Evolutionary conservation across 2,797 vertebrate species (phyloP).

Genomic region (Trematomus bernacchii): DNA sequence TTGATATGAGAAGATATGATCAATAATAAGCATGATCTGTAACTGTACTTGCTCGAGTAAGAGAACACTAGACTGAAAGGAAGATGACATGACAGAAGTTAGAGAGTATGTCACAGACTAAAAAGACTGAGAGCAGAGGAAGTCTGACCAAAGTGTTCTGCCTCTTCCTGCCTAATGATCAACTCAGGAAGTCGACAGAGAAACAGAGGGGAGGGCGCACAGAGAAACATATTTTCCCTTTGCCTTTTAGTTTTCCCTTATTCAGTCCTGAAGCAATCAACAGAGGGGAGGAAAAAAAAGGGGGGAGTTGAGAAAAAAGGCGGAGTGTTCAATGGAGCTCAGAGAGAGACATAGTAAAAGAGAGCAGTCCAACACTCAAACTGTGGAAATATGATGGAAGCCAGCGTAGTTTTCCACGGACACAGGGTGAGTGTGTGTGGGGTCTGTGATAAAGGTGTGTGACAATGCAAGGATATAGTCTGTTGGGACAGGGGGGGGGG

Average conservation of each 20-base stretch:
- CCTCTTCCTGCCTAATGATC: conserved; percentile 70
- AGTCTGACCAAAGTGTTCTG: conserved; percentile 56
- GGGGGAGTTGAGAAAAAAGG: conserved; percentile 55
- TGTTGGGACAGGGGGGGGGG: background rate
- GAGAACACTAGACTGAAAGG: background rate
- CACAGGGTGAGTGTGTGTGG: conserved; percentile 65
- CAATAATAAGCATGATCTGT: background rate
- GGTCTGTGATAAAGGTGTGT: background rate
- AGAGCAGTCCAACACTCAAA: conserved; percentile 32
- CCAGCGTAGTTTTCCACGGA: conserved; percentile 58
- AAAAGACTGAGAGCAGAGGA: conserved; percentile 44
- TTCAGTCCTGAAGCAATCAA: conserved; percentile 57
- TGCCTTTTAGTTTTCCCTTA: conserved; percentile 67
- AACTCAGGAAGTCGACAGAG: conserved; percentile 72
- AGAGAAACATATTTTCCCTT: conserved; percentile 56
- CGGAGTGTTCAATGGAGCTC: conserved; percentile 63
- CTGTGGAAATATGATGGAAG: conserved; percentile 72
- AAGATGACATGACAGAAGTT: background rate
- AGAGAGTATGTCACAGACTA: conserved; percentile 6
- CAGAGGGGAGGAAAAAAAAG: conserved; percentile 33
- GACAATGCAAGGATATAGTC: background rate
- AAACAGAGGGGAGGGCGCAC: conserved; percentile 59
- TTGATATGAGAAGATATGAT: background rate
- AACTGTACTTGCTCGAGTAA: background rate
- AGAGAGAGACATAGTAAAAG: conserved; percentile 28